These are phyloP conservation scores for Eurois occulta DNA, from an alignment of 2,888 invertebrate genomes.

Conservation along the genomic window DNA sequence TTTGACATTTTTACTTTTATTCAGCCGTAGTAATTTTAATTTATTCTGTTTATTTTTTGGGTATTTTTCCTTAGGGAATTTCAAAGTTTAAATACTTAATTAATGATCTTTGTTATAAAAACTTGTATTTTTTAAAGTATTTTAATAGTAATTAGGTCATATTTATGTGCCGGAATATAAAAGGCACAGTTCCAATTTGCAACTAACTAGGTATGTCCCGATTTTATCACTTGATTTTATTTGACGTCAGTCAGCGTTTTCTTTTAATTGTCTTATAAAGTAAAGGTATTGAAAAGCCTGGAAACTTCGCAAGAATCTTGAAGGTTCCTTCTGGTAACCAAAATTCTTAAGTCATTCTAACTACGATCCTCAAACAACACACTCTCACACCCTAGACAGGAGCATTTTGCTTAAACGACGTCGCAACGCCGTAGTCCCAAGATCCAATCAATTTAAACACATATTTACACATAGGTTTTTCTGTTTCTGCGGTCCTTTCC, in stretches of 20 bases:
- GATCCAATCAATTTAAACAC: no score
- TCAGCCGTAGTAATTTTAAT: background rate
- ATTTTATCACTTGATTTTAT: background rate
- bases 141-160: background rate
- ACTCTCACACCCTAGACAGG: no score
- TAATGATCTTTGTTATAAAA: background rate
- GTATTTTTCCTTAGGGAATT: background rate
- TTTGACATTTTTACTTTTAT: constrained; percentile 4
- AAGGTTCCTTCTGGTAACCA: background rate
- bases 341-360: background rate
- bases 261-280: background rate
- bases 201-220: no score
- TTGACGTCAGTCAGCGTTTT: background rate
- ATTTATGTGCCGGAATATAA: background rate
- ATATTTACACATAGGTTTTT: no score
- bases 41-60: background rate
- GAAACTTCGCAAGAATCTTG: background rate
- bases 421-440: no score
- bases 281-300: background rate
- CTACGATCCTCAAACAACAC: no score
- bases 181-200: background rate
- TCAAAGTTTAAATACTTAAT: background rate
- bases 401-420: no score
- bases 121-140: no score
- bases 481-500: no score